A percentile compares a stretch with the other conserved stretches of the same genome.
These are phyloP conservation scores for Nothobranchius kuhntae DNA, from an alignment of 2,113 vertebrate species.

Conservation along the genomic window DNA sequence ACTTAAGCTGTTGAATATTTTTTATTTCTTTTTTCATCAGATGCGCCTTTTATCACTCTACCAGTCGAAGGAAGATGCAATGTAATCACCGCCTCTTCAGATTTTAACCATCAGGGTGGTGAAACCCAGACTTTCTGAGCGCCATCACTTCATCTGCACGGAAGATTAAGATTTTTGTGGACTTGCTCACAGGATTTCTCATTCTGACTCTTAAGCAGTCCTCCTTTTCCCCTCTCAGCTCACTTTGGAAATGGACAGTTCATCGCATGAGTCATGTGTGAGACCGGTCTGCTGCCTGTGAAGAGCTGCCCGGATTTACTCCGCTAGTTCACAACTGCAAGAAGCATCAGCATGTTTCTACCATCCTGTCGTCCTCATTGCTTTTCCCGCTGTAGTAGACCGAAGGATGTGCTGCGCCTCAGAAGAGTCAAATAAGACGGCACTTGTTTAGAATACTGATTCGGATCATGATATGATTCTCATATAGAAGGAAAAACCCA, in stretches of 20 bases:
- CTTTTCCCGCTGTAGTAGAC: conserved; percentile 61
- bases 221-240: conserved; percentile 5
- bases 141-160: conserved; percentile 30
- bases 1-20: conserved; percentile 64
- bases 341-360: conserved; percentile 65
- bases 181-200: conserved; percentile 56
- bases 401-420: conserved; percentile 58
- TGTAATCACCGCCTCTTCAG: conserved; percentile 38
- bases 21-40: conserved; percentile 40
- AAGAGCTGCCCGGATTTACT: conserved; percentile 63
- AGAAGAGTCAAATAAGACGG: conserved; percentile 61
- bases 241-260: conserved; percentile 72
- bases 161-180: conserved; percentile 48
- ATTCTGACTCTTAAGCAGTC: conserved; percentile 38
- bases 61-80: conserved; percentile 38
- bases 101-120: conserved; percentile 43
- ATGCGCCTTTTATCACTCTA: conserved; percentile 47
- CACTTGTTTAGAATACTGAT: conserved; percentile 62
- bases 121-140: conserved; percentile 56
- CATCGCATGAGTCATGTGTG: conserved; percentile 41
- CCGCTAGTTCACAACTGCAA: conserved; percentile 65
- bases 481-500: conserved; percentile 28
- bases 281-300: conserved; percentile 58
- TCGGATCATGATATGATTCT: conserved; percentile 53
- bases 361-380: conserved; percentile 50